Base-by-base conservation (phyloP, 1,140 invertebrate species). In the Bicyclus anynana region DNA sequence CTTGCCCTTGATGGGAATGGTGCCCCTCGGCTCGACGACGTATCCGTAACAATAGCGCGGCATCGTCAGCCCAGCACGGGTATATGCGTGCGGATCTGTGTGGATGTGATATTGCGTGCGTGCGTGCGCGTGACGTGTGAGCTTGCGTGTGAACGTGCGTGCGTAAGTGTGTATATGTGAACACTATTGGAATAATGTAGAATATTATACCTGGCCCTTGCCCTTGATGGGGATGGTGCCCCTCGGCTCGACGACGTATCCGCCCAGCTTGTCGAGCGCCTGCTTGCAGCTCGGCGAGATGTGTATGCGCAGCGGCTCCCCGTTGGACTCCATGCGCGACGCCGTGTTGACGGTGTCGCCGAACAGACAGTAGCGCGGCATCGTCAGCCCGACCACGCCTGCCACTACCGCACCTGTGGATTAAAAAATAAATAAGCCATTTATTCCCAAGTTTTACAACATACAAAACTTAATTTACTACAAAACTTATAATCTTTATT, bases 331-430 rank as follows among this genome's bases (percentile, higher is more conserved):
- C 97, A 98, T 98, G 47, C 97, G 90, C 17, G 95, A 97, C 0
- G 97, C 96, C 0, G 96, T 98, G 81, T 98, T 98, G 4, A 98
- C 95, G 0, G 97, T 97, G 77, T 98, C 97, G 0, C 97, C 97
- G 84, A 97, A 97, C 1, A 98, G 89, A 81, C 97, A 98, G 84
- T 98, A 99, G 23, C 97, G 90, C 0, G 97, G 97, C 97, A 99
- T 98, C 10, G 97, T 98, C n/a, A 98, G 89, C 2, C 97, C 97
- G 1, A 99, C 97, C 18, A 99, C 97, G 33, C 97, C 97, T 0
- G 97, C 97, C 5, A 97, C 96, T 17, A 97, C 96, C 20, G 96
- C 95, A 35, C 96, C 96, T 96, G 16, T 10, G 10, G 5, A 50
- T 35, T 9, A 0, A 27, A 27, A 9, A 13, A 29, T 13, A 23